Conservation (phyloP, 2,113 vertebrate genomes). For the Parus major region DNA sequence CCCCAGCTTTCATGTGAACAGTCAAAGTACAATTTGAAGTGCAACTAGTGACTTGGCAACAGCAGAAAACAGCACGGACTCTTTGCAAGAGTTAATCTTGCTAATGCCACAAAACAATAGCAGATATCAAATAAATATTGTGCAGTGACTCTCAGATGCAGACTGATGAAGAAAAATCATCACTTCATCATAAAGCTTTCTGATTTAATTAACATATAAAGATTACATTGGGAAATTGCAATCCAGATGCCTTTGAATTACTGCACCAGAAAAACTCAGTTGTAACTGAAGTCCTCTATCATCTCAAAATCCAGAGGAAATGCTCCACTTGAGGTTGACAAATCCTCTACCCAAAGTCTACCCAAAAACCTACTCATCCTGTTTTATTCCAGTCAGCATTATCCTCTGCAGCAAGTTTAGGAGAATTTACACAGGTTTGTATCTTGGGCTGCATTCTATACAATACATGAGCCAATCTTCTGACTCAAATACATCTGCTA, state of each 20-base stretch:
- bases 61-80: background rate
- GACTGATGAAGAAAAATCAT: background rate
- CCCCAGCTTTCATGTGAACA: background rate
- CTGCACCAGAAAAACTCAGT: background rate
- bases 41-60: background rate
- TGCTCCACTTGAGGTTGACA: background rate
- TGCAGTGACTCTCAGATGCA: background rate
- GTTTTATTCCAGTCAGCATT: background rate
- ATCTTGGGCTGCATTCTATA: background rate
- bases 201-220: background rate
- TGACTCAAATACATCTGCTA: background rate
- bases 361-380: background rate
- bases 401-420: background rate
- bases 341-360: background rate
- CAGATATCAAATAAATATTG: background rate
- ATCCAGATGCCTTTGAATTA: background rate
- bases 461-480: rapidly evolving
- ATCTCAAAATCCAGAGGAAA: background rate
- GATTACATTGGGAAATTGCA: background rate
- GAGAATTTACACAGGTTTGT: background rate
- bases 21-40: background rate
- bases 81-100: background rate
- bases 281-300: background rate
- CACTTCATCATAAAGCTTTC: background rate
- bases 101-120: background rate